These are phyloP conservation scores for Lithobates pipiens DNA, from an alignment of 2,797 vertebrate genomes.

Conservation along the genomic window DNA sequence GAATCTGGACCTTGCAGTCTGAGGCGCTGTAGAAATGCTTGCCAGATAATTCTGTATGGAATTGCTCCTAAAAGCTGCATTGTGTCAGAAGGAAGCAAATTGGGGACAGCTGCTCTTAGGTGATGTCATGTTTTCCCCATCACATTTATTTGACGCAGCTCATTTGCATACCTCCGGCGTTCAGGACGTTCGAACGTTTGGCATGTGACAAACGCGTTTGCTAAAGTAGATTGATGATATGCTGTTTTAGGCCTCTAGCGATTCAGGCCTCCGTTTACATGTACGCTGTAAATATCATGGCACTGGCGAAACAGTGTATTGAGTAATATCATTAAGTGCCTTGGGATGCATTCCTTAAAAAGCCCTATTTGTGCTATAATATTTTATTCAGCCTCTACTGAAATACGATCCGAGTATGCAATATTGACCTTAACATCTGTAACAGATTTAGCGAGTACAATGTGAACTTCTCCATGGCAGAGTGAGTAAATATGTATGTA, in stretches of 20 bases:
- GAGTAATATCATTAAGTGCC: constrained; percentile 68
- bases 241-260: constrained; percentile 48
- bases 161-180: constrained; percentile 44
- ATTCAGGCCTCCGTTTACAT: constrained; percentile 61
- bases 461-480: constrained; percentile 61
- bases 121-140: constrained; percentile 37
- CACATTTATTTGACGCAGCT: constrained; percentile 13
- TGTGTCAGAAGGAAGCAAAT: constrained; percentile 28
- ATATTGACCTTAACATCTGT: constrained; percentile 67
- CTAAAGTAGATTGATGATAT: constrained; percentile 55
- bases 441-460: constrained; percentile 66
- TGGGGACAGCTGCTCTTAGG: constrained; percentile 18
- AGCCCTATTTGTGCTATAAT: constrained; percentile 64
- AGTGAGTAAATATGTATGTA: constrained; percentile 62
- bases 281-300: constrained; percentile 59
- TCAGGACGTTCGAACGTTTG: constrained; percentile 4
- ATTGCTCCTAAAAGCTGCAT: constrained; percentile 33
- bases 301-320: constrained; percentile 64
- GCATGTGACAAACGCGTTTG: constrained; percentile 27
- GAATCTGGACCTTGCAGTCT: constrained; percentile 24
- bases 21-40: not conserved
- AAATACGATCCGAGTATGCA: constrained; percentile 56
- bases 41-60: constrained; percentile 4
- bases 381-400: constrained; percentile 66
- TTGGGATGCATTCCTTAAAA: constrained; percentile 69